Evolutionary conservation across 1,140 invertebrate genomes (phyloP), one percentile per base, ranked within the genome.

Genomic region (Drosophila lini): DNA sequence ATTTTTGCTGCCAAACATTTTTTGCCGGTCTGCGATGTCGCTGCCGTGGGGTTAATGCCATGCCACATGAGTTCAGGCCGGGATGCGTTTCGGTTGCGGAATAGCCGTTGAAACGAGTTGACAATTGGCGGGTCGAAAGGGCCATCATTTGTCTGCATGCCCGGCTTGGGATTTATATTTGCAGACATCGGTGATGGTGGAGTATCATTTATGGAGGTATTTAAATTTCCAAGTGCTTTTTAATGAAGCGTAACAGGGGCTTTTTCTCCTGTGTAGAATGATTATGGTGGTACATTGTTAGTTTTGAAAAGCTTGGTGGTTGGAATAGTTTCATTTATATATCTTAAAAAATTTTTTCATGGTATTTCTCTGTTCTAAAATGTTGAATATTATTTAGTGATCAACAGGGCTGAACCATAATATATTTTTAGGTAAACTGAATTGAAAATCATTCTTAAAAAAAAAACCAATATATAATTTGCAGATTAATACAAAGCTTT

Each of bases 1-100:
- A 83, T 82, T 83, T 83, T 82, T 64, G 79, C 80, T 82, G 74
- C 58, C 79, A 81, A 81, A 81, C 53, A 74, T 77, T 81, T 81
- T 81, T 78, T 68, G 64, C 61, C 52, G 13, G 53, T 56, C 28
- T 47, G 52, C 41, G 32, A 41, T 48, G 7, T 42, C 48, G 59
- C 50, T 74, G 50, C 74, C 63, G 78, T 74, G 80, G 80, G 75
- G 80, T 82, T 82, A 82, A 82, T 82, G 74, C 52, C 52, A 22
- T 53, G 52, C 52, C 32, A 53, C 52, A 53, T 53, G 50, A 53
- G 50, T 38, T 53, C 52, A 38, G 32, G 52, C 32, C 38, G 38
- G 28, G 60, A 53, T 69, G 47, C 47, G 64, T 52, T 68, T 11
- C 38, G 47, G 45, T 45, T 63, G 19, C 50, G 32, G 32, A 22